Base-by-base conservation (phyloP, 2,113 vertebrate species). In the Embiotoca jacksoni region DNA sequence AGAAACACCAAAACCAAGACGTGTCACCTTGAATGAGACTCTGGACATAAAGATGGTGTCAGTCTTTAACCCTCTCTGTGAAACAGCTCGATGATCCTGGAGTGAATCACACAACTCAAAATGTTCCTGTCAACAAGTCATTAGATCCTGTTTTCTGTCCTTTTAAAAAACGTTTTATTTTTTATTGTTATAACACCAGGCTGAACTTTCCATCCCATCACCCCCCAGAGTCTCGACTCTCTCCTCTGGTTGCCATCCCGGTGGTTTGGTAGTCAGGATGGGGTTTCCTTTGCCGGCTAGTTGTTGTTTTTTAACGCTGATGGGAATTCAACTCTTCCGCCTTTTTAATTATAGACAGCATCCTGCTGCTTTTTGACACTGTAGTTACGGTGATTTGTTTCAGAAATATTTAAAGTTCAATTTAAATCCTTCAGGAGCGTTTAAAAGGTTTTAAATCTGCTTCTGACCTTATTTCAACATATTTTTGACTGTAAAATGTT, bases 251-350 rank as follows among this genome's bases (percentile, higher is more conserved):
- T 88, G 70, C 69, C 65, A 75, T 1, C 37, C 11, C 2, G 16
- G 69, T 70, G 81, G 2, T 78, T 75, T 52, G 0, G 83, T 90
- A 44, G 86, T 85, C 82, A 92, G 84, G 79, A 84, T 53, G 46
- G 84, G 78, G 35, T 79, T 84, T 85, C 78, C 83, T 60, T 71
- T 63, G 11, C 15, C 50, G 33, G 1, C 15, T 41, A 67, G 61
- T 23, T 23, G 23, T 23, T 23, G 23, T 23, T 80, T 75, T 50
- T 30, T 16, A 3, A 62, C 77, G 23, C 75, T 39, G 2, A 9
- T 60, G 77, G 78, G 69, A 72, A 57, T 75, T 56, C 7, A 61
- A 7, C 47, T 30, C 10, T 61, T 44, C 16, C 52, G n/a, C 33
- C 16, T 81, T 82, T 23, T 87, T 83, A 73, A 75, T 85, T 75